Conservation (phyloP, 2,888 invertebrate genomes). For the Macaria liturata region DNA sequence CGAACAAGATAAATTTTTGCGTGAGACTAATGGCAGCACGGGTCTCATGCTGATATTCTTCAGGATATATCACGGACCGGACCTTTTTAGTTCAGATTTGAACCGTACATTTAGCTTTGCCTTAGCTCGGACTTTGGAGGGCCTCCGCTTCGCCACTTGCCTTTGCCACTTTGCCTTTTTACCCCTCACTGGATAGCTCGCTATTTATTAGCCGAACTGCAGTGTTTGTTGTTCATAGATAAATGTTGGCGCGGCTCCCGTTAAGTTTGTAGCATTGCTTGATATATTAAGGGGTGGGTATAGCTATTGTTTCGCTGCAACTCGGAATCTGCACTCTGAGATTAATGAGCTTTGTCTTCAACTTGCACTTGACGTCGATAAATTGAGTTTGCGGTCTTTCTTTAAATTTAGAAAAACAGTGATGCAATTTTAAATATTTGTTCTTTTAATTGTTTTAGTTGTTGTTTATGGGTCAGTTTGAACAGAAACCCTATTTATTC, state of each 20-base stretch:
- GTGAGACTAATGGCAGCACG: too few species aligned
- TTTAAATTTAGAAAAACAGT: neutral
- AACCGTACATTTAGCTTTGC: too few species aligned
- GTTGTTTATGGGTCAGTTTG: too few species aligned
- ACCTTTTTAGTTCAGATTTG: too few species aligned
- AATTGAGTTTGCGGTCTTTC: neutral
- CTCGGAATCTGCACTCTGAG: constrained; percentile 27
- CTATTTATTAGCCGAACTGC: constrained; percentile 30
- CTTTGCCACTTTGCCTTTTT: constrained; percentile 14
- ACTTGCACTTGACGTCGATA: constrained; percentile 3
- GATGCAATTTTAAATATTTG: too few species aligned
- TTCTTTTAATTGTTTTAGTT: too few species aligned
- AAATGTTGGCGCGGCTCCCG: constrained; percentile 39
- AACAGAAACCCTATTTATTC: too few species aligned
- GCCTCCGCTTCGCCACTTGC: constrained; percentile 25
- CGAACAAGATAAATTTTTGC: too few species aligned
- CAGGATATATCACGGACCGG: too few species aligned
- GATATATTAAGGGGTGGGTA: constrained; percentile 24
- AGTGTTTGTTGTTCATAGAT: constrained; percentile 30
- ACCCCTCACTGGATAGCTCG: constrained; percentile 9
- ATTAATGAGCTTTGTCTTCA: constrained; percentile 23
- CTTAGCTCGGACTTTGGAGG: too few species aligned
- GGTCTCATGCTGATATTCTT: too few species aligned
- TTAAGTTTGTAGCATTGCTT: constrained; percentile 33
- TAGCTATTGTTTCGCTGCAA: constrained; percentile 28